Evolutionary conservation across 2,888 invertebrate species (phyloP), one percentile per base, ranked within the genome.

Genomic region (Rhodophaea formosa): DNA sequence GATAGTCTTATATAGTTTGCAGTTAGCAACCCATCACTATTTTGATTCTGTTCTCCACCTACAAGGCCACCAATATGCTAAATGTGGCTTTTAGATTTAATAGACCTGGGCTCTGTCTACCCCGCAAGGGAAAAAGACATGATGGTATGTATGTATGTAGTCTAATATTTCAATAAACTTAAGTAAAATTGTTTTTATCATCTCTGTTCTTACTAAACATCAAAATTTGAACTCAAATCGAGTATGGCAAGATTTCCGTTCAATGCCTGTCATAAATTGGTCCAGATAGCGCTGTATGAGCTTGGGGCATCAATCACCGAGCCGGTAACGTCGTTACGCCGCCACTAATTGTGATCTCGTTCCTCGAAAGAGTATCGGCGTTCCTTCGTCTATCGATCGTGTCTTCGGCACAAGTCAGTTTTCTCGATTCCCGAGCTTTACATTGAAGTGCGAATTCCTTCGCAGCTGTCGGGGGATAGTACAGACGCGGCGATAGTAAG

Each of bases 311-410:
- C 79, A 77, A 83, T 84, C 82, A 80, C 70, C 66, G 62, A 64
- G 72, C 75, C 79, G 79, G 82, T 82, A 77, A 80, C 80, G 79
- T 74, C 76, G 74, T 82, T 82, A 82, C 79, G 71, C 69, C 77
- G 69, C 77, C 79, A 71, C 83, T 88, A 87, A 88, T 87, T 85
- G 87, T 83, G 80, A 84, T 84, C 83, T 77, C 76, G 74, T 71
- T 67, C 67, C 68, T 69, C 64, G 62, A 68, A 62, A 66, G 62
- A 62, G 69, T 75, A 81, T 79, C 77, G 75, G 71, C 66, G 68
- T 65, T 70, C 68, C 69, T 73, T 69, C 56, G 56, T 59, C 72
- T 67, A 85, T 86, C 81, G 84, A 86, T 85, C 74, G 72, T 62
- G 35, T 16, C 35, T 51, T 51, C 51, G 16, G 51, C 35, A 8